A percentile compares a stretch with the other conserved stretches of the same genome.
phyloP scores from a whole-genome alignment of 2,113 vertebrate species.

The Callionymus lyra region DNA sequence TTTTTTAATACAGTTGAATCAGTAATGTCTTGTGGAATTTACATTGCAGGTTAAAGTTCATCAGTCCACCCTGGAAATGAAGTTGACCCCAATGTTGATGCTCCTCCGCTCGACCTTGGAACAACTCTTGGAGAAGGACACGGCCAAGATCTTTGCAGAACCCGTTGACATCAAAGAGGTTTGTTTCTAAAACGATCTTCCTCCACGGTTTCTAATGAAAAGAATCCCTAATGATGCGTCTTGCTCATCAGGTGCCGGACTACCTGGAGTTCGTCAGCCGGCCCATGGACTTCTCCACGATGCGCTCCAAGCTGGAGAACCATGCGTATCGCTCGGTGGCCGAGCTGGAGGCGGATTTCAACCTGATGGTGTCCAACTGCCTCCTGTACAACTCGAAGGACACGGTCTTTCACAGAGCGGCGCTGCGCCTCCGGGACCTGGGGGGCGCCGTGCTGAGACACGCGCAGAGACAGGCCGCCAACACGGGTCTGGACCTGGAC shows the following conservation, averaged over 20 bases:
- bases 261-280: constrained; percentile 94
- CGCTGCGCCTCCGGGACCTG: constrained; percentile 82
- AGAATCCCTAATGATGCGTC: background rate
- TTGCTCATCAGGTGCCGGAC: constrained; percentile 83
- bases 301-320: constrained; percentile 86
- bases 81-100: constrained; percentile 83
- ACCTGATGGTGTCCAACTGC: constrained; percentile 96
- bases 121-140: constrained; percentile 91
- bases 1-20: too few species aligned
- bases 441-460: constrained; percentile 88
- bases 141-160: constrained; percentile 83
- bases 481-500: constrained; percentile 81
- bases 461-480: constrained; percentile 84
- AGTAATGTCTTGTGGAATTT: too few species aligned
- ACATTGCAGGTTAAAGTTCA: constrained; percentile 79
- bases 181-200: background rate
- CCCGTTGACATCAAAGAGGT: constrained; percentile 75
- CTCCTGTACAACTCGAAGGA: constrained; percentile 95
- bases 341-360: constrained; percentile 93
- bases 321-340: constrained; percentile 83
- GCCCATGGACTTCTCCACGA: constrained; percentile 98
- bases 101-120: constrained; percentile 86
- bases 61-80: constrained; percentile 87
- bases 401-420: constrained; percentile 91
- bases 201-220: background rate